Evolutionary conservation across 2,113 vertebrate genomes (phyloP), one percentile per base, ranked within the genome.

Genomic region (Mormoops blainvillei): DNA sequence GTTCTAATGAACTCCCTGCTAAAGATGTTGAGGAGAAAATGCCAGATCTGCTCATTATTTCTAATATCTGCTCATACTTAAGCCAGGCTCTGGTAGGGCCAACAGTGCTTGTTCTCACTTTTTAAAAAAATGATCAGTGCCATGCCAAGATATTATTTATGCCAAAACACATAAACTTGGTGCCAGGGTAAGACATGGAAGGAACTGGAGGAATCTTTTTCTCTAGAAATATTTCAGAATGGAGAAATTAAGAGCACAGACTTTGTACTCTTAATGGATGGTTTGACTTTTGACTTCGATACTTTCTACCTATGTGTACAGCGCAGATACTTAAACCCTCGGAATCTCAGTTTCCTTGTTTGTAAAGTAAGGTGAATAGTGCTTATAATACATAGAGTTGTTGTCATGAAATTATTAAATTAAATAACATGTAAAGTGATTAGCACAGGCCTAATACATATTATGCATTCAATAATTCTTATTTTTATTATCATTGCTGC

Each of bases 121-220:
- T 86, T 96, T 93, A 82, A 50, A 65, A 67, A 67, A 58, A 95
- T 82, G 48, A 94, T 74, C 71, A 82, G 18, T 10, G 63, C 33
- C 6, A n/a, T 68, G 54, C 91, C 94, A 96, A 94, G 36, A 33
- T 68, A 41, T 84, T 94, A 54, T 97, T 95, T 95, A 81, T 95
- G 87, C 76, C 76, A 85, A 95, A 96, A 50, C 58, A 70, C 50
- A 78, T 86, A 58, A 50, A 48, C 71, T 74, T 81, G 65, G 63
- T 94, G 71, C 85, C 81, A 94, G 61, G 82, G 3, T 52, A 82
- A 73, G 58, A 67, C 4, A 86, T 73, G 36, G 24, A 84, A 81
- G 45, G 28, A 87, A 7, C 3, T 71, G 7, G 38, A 63, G 31
- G 58, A 80, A 56, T 76, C 19, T 58, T 89, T 89, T 45, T 61